A percentile compares a stretch with the other conserved stretches of the same genome.
Evolutionary conservation across 1,140 invertebrate genomes (phyloP).

Genomic region (Ctenoplectra terminalis): DNA sequence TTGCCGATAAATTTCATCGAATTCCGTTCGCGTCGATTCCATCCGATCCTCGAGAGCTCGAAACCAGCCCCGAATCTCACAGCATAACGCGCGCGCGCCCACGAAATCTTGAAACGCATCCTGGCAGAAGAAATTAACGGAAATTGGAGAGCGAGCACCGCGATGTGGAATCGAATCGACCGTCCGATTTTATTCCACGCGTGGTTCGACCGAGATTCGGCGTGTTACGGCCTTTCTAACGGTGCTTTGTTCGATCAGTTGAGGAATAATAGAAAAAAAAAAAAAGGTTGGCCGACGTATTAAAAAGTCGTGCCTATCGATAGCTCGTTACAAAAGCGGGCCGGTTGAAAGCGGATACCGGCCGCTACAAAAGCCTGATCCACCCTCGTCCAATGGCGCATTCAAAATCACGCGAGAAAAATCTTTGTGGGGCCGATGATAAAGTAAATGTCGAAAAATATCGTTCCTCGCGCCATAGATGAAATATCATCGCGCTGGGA

Average conservation of each 20-base stretch:
- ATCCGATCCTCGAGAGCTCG: neutral
- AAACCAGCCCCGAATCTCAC: neutral
- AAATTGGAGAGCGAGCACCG: neutral
- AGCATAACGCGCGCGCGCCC: too few species aligned
- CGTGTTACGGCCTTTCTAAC: slow-evolving; percentile 37
- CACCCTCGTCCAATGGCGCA: slow-evolving; percentile 43
- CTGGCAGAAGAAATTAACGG: slow-evolving; percentile 23
- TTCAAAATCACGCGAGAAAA: slow-evolving; percentile 63
- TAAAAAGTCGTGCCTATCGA: slow-evolving; percentile 66
- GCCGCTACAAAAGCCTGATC: slow-evolving; percentile 57
- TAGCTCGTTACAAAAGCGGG: slow-evolving; percentile 65
- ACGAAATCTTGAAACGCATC: neutral
- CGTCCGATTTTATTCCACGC: slow-evolving; percentile 49
- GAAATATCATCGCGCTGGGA: slow-evolving; percentile 33
- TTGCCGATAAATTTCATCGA: neutral
- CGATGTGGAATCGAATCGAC: slow-evolving; percentile 6
- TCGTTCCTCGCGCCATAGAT: slow-evolving; percentile 11
- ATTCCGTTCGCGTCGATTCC: neutral
- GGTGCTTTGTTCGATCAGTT: slow-evolving; percentile 45
- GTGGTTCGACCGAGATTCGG: slow-evolving; percentile 36
- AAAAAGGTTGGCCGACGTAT: slow-evolving; percentile 45
- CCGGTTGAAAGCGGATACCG: slow-evolving; percentile 53
- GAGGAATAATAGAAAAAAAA: neutral
- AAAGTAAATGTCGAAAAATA: slow-evolving; percentile 55
- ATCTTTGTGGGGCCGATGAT: slow-evolving; percentile 41